These are phyloP conservation scores for Belonocnema kinseyi DNA, from an alignment of 1,140 invertebrate genomes.

Conservation along the genomic window DNA sequence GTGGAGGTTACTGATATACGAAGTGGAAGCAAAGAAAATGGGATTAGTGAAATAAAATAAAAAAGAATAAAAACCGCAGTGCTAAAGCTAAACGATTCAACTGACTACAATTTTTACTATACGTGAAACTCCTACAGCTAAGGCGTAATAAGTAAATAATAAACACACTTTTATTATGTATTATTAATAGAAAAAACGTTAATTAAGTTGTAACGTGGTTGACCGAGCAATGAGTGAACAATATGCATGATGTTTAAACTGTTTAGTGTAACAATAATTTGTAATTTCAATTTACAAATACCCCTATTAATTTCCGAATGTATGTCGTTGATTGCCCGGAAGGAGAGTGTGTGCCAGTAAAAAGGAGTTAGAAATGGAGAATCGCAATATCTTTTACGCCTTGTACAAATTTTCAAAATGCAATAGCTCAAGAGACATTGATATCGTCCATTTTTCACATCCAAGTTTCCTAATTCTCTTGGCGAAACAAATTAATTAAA, in stretches of 20 bases:
- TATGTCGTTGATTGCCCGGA: conserved; percentile 18
- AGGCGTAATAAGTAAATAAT: conserved; percentile 64
- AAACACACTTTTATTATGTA: conserved; percentile 62
- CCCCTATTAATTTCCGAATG: conserved; percentile 31
- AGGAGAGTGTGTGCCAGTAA: conserved; percentile 3
- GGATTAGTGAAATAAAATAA: conserved; percentile 83
- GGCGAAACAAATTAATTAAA: background rate
- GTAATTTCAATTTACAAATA: conserved; percentile 61
- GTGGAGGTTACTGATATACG: conserved; percentile 99
- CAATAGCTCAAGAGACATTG: background rate
- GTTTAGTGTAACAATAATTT: conserved; percentile 55
- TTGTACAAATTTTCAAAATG: conserved; percentile 51
- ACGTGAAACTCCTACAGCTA: conserved; percentile 63
- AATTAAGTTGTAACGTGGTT: conserved; percentile 48
- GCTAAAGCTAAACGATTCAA: conserved; percentile 44
- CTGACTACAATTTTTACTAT: conserved; percentile 63
- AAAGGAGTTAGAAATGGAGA: conserved; percentile 32
- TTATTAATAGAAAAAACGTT: conserved; percentile 60
- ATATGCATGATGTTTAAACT: conserved; percentile 54
- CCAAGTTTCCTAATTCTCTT: conserved; percentile 1
- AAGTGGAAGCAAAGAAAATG: conserved; percentile 98
- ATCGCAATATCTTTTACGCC: conserved; percentile 53
- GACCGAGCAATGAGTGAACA: conserved; percentile 52
- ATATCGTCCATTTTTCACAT: background rate
- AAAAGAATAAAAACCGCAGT: conserved; percentile 39